phyloP scores from a whole-genome alignment of 1,140 invertebrate genomes.

The Sitobion miscanthi region DNA sequence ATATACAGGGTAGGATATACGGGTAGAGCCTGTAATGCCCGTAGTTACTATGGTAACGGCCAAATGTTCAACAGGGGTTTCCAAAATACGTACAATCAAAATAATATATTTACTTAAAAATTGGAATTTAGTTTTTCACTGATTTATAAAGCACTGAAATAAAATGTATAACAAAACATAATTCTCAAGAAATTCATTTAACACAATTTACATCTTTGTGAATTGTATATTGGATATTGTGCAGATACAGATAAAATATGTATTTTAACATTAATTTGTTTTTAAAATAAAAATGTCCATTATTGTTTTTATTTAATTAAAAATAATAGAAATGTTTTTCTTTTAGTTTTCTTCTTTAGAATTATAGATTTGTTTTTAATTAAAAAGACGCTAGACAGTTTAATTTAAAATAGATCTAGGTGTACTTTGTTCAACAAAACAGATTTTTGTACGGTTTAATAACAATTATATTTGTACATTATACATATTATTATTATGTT shows the following conservation, averaged over 20 bases:
- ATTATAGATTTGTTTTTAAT: background rate
- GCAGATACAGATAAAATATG: too few relatives aligned
- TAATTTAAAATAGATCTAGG: too few relatives aligned
- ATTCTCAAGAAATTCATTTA: background rate
- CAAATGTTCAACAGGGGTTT: slow-evolving; percentile 30
- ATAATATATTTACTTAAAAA: background rate
- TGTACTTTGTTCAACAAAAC: too few relatives aligned
- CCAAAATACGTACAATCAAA: background rate
- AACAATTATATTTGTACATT: too few relatives aligned
- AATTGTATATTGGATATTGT: background rate
- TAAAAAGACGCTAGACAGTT: too few relatives aligned
- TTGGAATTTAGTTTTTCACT: background rate
- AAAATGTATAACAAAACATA: background rate
- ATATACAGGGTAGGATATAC: background rate
- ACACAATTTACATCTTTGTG: background rate
- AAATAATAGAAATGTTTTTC: background rate
- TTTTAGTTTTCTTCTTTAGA: background rate
- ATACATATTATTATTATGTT: too few relatives aligned
- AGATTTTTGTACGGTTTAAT: too few relatives aligned
- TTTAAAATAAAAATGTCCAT: background rate
- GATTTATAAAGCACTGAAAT: background rate
- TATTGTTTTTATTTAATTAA: background rate
- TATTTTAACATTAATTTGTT: background rate
- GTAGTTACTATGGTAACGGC: background rate
- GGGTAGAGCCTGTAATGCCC: background rate